Base-by-base conservation (phyloP, 2,888 invertebrate species). In the Syrphus vitripennis region DNA sequence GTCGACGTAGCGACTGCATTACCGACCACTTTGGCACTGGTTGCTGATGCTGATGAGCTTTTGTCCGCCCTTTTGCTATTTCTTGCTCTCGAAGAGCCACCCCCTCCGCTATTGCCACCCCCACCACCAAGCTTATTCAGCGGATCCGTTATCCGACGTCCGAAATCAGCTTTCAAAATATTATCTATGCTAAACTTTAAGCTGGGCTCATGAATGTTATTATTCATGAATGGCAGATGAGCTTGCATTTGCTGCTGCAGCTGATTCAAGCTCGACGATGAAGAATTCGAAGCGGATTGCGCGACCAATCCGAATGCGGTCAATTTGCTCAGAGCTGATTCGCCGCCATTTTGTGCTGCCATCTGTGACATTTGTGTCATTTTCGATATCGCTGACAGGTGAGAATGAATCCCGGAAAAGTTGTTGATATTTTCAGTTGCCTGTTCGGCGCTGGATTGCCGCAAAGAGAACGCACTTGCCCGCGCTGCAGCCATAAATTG, bases 131-230 rank as follows among this genome's bases (percentile, higher is more conserved):
- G 88, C 63, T 94, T 95, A 63, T 94, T 93, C 72, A 96, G 92
- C 12, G 96, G 96, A 89, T 96, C 95, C 0, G 95, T 95, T 42
- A 95, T 95, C 57, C 95, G 90, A 34, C 95, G 93, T 0, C 97
- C 97, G 88, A 97, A 97, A 91, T 97, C 97, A 0, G 97, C 97
- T 90, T 96, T 95, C 26, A 97, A 92, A 83, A 97, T 97, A 92
- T 97, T 97, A 89, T 96, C 96, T 90, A 97, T 97, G 90, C 97
- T 97, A 93, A 97, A 97, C 88, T 96, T 95, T 34, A 97, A 91
- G 88, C 94, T 94, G 59, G 93, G 93, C 83, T 95, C 95, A 83
- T 94, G 94, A 2, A 93, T 88, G 87, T 92, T 91, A 77, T 92
- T 91, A 45, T 92, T 91, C 26, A 89, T 88, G 34, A 89, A 89